Conservation (phyloP, 2,888 invertebrate genomes). For the Cistogaster globosa region DNA sequence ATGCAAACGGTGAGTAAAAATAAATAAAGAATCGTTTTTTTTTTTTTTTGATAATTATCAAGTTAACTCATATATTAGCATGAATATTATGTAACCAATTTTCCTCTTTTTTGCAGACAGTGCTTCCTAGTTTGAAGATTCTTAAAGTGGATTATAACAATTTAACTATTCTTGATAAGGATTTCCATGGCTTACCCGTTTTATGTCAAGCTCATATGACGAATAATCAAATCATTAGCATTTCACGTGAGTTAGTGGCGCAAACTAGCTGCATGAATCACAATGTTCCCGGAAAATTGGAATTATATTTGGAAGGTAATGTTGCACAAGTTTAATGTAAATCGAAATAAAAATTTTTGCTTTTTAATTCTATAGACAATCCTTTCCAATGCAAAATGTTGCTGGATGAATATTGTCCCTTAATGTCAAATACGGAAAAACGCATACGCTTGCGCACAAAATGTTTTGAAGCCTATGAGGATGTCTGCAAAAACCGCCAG, state of each 20-base stretch:
- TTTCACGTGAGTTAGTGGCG: constrained; percentile 90
- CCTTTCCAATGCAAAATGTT: constrained; percentile 90
- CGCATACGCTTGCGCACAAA: constrained; percentile 88
- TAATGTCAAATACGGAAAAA: constrained; percentile 89
- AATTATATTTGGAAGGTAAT: constrained; percentile 91
- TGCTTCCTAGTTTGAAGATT: constrained; percentile 90
- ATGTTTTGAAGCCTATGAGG: constrained; percentile 83
- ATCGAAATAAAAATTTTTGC: background rate
- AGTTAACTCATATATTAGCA: no score
- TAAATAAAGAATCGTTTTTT: background rate
- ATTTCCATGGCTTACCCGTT: constrained; percentile 92
- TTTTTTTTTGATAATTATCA: no score
- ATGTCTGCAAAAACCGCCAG: constrained; percentile 78
- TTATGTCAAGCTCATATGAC: constrained; percentile 92
- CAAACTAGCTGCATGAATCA: constrained; percentile 92
- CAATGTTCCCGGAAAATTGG: constrained; percentile 87
- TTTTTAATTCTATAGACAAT: constrained; percentile 85
- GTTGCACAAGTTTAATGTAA: background rate
- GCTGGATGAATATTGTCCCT: constrained; percentile 87
- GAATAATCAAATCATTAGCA: constrained; percentile 88
- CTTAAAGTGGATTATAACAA: constrained; percentile 91
- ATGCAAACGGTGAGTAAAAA: constrained; percentile 88
- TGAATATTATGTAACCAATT: background rate
- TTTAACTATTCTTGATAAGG: constrained; percentile 89
- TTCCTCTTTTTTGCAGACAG: constrained; percentile 85